Base-by-base conservation (phyloP, 2,113 vertebrate genomes). In the Pterocles orientalis region DNA sequence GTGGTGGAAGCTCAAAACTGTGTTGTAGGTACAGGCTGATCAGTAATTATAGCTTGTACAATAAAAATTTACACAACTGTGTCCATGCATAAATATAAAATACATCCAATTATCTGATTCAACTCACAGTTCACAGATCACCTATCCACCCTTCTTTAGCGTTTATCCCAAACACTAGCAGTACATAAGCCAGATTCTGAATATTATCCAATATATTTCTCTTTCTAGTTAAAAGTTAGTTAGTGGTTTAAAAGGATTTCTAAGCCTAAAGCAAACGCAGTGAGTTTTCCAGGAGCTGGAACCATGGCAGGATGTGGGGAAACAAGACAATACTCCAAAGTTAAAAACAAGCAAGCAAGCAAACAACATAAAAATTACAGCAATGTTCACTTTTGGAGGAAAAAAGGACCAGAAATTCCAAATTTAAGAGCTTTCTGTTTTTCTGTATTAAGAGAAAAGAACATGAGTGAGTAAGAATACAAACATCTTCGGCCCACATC, bases 241-340 rank as follows among this genome's bases (percentile, higher is more conserved):
- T 68, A 54, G 57, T 43, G 9, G 33, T 76, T 91, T 92, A 72
- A 94, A 88, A 34, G 25, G 53, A 86, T 72, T 92, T 89, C 73
- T 62, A 76, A 92, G 33, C n/a, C 62, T 82, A 62, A 72, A 92
- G 88, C 60, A 81, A 93, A 92, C 18, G 43, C 72, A 86, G 48
- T 0, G 6, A 91, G 62, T 86, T 93, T 92, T 93, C 84, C 91
- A 87, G 88, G 41, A 92, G 68, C 43, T 65, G 68, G 62, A 88
- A 88, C 11, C 53, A 45, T 23, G 57, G 85, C 83, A 97, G 95
- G 89, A 95, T 92, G 86, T 94, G 54, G 28, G 4, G 47, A 51
- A 41, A n/a, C 83, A 82, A 85, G 79, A 92, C 86, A 95, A 95
- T 76, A 92, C 68, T 61, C 18, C 10, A 66, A 24, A 58, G 58